Conservation (phyloP, 2,797 vertebrate genomes). For the Eulemur coronatus region DNA sequence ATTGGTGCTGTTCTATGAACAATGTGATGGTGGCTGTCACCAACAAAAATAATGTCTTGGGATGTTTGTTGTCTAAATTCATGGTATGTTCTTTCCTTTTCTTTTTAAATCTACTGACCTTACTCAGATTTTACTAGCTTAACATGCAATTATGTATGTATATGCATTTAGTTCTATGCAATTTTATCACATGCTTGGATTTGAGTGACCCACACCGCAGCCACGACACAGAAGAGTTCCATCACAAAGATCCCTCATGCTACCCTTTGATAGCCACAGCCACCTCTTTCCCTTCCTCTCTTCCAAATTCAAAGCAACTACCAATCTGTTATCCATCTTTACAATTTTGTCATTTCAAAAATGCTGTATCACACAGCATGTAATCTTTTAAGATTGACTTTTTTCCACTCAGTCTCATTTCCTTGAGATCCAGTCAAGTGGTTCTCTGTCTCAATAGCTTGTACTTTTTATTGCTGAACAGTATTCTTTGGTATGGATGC, state of each 20-base stretch:
- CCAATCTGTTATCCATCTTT: not conserved
- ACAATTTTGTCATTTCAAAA: not conserved
- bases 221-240: not conserved
- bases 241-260: not conserved
- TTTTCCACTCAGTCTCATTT: not conserved
- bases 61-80: not conserved
- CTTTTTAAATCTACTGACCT: not conserved
- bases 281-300: not conserved
- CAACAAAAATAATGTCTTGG: not conserved
- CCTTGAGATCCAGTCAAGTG: not conserved
- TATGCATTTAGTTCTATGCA: not conserved
- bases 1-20: not conserved
- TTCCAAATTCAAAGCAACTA: not conserved
- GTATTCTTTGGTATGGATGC: not conserved
- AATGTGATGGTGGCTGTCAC: not conserved
- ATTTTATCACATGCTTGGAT: not conserved
- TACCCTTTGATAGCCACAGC: not conserved
- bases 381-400: not conserved
- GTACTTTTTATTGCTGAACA: not conserved
- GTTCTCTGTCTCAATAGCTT: not conserved
- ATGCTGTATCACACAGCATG: fast-evolving
- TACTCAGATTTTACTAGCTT: not conserved
- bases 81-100: not conserved
- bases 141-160: not conserved
- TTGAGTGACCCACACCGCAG: not conserved